phyloP scores from a whole-genome alignment of 2,797 vertebrate genomes.

The Adelosebastes latens region DNA sequence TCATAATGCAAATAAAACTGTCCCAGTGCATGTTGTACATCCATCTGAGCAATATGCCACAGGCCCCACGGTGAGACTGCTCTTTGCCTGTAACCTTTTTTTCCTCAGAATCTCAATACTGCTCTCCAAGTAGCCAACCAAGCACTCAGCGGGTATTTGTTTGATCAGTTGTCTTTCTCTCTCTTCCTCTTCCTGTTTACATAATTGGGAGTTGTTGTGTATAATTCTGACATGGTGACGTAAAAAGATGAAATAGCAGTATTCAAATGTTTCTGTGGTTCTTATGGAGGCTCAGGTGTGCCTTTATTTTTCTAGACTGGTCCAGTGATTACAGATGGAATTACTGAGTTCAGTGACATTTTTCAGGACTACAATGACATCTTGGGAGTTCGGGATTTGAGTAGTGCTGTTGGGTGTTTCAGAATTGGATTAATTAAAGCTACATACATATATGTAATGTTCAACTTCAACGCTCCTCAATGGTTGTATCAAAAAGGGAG shows the following conservation, averaged over 20 bases:
- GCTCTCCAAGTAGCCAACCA: background rate
- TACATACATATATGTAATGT: background rate
- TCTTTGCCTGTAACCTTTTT: slow-evolving; percentile 67
- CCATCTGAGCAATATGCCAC: slow-evolving; percentile 59
- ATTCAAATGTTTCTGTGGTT: background rate
- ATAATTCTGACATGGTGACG: background rate
- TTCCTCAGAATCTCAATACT: slow-evolving; percentile 32
- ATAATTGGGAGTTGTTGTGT: background rate
- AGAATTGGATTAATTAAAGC: background rate
- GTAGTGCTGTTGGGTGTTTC: background rate
- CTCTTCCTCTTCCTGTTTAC: background rate
- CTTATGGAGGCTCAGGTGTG: background rate
- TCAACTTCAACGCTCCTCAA: too few relatives aligned
- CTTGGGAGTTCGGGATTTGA: background rate
- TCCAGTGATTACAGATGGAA: background rate
- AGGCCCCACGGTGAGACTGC: slow-evolving; percentile 29
- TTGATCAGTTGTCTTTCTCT: slow-evolving; percentile 2
- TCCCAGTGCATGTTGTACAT: slow-evolving; percentile 50
- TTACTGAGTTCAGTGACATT: background rate
- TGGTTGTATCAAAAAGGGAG: too few relatives aligned
- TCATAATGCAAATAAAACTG: slow-evolving; percentile 69
- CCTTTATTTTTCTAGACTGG: background rate
- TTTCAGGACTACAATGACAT: background rate
- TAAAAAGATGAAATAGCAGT: background rate
- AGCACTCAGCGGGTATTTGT: slow-evolving; percentile 8